phyloP scores from a whole-genome alignment of 2,888 invertebrate genomes.

The Arge pagana region DNA sequence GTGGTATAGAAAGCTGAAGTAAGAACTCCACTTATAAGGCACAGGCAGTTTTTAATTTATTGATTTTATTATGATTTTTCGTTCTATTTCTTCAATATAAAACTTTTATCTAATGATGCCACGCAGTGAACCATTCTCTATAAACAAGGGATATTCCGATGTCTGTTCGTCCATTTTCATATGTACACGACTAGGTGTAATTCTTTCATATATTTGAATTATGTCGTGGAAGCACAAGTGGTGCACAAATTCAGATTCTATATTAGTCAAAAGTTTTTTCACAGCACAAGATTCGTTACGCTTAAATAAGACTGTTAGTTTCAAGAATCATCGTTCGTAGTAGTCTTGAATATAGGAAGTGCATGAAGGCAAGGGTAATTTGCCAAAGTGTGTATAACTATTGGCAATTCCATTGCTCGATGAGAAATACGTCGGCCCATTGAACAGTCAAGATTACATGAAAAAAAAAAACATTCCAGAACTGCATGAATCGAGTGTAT shows the following conservation, averaged over 20 bases:
- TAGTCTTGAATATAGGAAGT: too few species aligned
- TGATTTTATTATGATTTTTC: conserved; percentile 53
- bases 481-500: not conserved
- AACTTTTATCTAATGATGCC: conserved; percentile 57
- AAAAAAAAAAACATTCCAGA: conserved; percentile 1
- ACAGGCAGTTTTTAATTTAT: conserved; percentile 44
- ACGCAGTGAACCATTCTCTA: conserved; percentile 50
- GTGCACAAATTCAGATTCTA: too few species aligned
- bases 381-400: too few species aligned
- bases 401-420: too few species aligned
- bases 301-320: too few species aligned
- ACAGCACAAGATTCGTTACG: too few species aligned
- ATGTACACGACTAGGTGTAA: conserved; percentile 57
- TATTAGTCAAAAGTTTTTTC: too few species aligned
- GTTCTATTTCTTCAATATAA: conserved; percentile 55
- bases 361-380: too few species aligned
- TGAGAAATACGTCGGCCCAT: too few species aligned
- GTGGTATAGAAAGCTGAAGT: not conserved
- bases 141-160: conserved; percentile 42
- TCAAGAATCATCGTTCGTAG: too few species aligned
- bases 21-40: conserved; percentile 20
- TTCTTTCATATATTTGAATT: conserved; percentile 11
- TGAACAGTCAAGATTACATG: not conserved
- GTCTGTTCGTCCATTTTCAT: conserved; percentile 38
- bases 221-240: conserved; percentile 1